These are phyloP conservation scores for Desoria tigrina DNA, from an alignment of 2,888 invertebrate species.

Conservation along the genomic window DNA sequence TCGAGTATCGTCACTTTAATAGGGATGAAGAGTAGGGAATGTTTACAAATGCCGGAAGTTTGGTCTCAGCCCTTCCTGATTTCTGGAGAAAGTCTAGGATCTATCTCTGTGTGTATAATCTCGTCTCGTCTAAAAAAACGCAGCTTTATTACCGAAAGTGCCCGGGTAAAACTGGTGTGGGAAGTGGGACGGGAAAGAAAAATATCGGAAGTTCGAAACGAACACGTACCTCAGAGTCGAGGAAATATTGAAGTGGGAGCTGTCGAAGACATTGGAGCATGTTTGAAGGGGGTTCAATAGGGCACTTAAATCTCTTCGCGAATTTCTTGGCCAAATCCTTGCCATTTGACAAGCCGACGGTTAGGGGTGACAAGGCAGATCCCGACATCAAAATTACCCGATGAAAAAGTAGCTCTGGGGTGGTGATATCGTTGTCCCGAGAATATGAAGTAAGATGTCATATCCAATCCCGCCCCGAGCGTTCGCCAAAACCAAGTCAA, in stretches of 20 bases:
- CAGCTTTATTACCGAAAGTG: too few species aligned
- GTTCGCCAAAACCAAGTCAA: not conserved
- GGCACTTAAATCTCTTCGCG: conserved; percentile 51
- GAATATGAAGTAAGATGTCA: not conserved
- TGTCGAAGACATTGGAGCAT: conserved; percentile 53
- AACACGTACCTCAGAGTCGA: conserved; percentile 51
- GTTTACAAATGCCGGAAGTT: too few species aligned
- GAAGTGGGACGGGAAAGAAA: not conserved
- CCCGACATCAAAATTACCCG: conserved; percentile 75
- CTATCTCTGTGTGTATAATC: too few species aligned
- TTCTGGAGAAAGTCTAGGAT: too few species aligned
- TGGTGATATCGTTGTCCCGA: not conserved
- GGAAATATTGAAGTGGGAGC: conserved; percentile 51
- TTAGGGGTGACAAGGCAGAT: conserved; percentile 69
- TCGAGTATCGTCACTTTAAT: too few species aligned
- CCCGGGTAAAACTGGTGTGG: too few species aligned
- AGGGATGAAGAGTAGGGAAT: too few species aligned
- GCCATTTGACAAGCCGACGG: conserved; percentile 49
- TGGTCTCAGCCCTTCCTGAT: too few species aligned
- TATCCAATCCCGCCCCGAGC: conserved; percentile 3
- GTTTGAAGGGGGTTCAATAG: conserved; percentile 50
- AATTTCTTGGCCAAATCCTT: conserved; percentile 56
- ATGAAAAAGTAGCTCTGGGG: conserved; percentile 62
- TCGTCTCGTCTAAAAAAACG: too few species aligned
- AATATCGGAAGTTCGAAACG: conserved; percentile 6